A percentile compares a stretch with the other conserved stretches of the same genome.
These are phyloP conservation scores for Channa striata DNA, from an alignment of 2,797 vertebrate species.

Conservation along the genomic window DNA sequence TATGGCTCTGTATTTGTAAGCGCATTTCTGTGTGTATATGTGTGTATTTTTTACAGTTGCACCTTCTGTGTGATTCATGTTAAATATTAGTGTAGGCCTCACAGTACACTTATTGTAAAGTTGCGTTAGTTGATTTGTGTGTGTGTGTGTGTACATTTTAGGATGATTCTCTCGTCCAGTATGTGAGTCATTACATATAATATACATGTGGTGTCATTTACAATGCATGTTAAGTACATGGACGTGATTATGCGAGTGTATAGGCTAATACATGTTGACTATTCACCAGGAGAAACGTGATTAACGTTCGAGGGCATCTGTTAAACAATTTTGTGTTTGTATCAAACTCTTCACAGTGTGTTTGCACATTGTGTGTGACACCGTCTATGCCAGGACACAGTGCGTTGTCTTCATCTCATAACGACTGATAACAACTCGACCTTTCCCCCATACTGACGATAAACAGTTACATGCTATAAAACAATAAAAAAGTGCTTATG, in stretches of 20 bases:
- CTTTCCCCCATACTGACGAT: slow-evolving; percentile 61
- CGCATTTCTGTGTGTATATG: slow-evolving; percentile 24
- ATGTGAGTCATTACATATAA: slow-evolving; percentile 23
- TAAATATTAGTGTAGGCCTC: slow-evolving; percentile 30
- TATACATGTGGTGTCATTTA: slow-evolving; percentile 36
- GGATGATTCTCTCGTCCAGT: slow-evolving; percentile 30
- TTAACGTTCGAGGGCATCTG: background rate
- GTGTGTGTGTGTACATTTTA: background rate
- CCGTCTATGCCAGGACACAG: background rate
- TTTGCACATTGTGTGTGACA: slow-evolving; percentile 5
- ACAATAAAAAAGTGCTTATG: slow-evolving; percentile 78
- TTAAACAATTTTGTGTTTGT: background rate
- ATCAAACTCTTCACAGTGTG: background rate
- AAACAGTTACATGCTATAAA: slow-evolving; percentile 73
- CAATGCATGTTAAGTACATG: slow-evolving; percentile 13
- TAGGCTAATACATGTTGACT: background rate
- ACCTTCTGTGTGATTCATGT: slow-evolving; percentile 27
- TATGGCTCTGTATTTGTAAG: slow-evolving; percentile 42
- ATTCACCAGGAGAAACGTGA: background rate
- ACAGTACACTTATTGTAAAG: slow-evolving; percentile 9
- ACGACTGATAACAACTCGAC: slow-evolving; percentile 55
- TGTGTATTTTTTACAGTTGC: slow-evolving; percentile 19
- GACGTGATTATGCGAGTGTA: slow-evolving; percentile 16
- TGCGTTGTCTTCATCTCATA: no score
- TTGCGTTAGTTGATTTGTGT: slow-evolving; percentile 10